Base-by-base conservation (phyloP, 2,113 vertebrate genomes). In the Vireo altiloquus region DNA sequence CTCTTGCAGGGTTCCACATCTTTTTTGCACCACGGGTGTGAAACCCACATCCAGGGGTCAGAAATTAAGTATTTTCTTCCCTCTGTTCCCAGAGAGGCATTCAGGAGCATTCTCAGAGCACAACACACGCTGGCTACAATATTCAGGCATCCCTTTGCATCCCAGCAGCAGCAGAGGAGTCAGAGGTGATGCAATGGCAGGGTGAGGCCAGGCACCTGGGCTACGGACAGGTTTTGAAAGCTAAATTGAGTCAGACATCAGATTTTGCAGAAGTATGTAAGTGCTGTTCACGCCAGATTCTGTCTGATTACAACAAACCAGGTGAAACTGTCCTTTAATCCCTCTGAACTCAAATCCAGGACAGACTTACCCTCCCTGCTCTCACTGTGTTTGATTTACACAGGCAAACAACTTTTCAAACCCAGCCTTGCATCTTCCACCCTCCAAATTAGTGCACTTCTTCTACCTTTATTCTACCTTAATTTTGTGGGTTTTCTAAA, bases 211-310 rank as follows among this genome's bases (percentile, higher is more conserved):
- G 39, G 74, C 75, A 63, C 71, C 39, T 2, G 40, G 72, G 82
- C 63, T 92, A 23, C 76, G 85, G 75, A 40, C 54, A 60, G 82
- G 44, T 93, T 97, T 96, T 74, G 92, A 93, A 95, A 97, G 76
- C 35, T 86, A 79, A 70, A 88, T 61, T 1, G 2, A 93, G 71
- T 44, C 90, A 82, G 79, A 65, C 71, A 56, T 79, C 71, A 70
- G 71, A 92, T 93, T 95, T 87, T 95, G 60, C 68, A 74, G 79
- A 95, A 92, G 66, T 92, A n/a, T 69, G 30, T 56, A 22, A 66
- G 21, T 69, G 49, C 11, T 30, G 46, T 71, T 68, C 63, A n/a
- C 25, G 63, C 82, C 92, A 91, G 68, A 59, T 44, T 66, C 59
- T 74, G 87, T 33, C 56, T 90, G 85, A 70, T 95, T 92, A 77